Evolutionary conservation across 2,888 invertebrate species (phyloP).

Genomic region (Tanaodytes sp.): DNA sequence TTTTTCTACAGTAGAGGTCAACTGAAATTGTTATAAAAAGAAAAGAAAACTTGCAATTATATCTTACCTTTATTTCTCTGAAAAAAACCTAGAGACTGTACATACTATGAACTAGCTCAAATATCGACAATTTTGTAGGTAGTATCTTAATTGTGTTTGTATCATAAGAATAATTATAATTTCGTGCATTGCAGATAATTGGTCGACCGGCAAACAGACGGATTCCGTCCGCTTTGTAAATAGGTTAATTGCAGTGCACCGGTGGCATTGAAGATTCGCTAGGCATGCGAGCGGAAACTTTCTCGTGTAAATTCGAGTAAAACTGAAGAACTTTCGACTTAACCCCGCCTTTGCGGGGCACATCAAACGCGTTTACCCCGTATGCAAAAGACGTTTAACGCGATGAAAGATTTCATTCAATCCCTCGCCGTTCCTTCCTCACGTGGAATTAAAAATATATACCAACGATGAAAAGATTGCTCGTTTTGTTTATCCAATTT

Average conservation of each 20-base stretch:
- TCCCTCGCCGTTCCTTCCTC: too few relatives aligned
- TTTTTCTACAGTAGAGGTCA: too few relatives aligned
- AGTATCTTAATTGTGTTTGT: not conserved
- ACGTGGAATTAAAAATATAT: too few relatives aligned
- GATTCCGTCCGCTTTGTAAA: conserved; percentile 43
- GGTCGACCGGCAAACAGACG: conserved; percentile 26
- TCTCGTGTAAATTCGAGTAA: conserved; percentile 40
- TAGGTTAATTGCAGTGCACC: conserved; percentile 56
- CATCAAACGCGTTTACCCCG: conserved; percentile 20
- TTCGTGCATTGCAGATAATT: conserved; percentile 30
- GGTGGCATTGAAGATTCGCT: conserved; percentile 29
- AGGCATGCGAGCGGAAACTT: conserved; percentile 45
- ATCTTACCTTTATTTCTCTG: too few relatives aligned
- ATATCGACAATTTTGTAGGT: too few relatives aligned
- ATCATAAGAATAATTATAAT: conserved; percentile 25
- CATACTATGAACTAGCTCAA: too few relatives aligned
- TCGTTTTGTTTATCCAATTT: too few relatives aligned
- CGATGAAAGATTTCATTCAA: conserved; percentile 32
- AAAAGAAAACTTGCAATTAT: too few relatives aligned
- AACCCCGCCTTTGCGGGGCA: conserved; percentile 30
- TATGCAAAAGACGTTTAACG: conserved; percentile 40
- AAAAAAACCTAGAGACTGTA: too few relatives aligned
- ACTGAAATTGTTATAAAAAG: too few relatives aligned
- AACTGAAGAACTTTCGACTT: conserved; percentile 52
- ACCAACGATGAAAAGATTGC: too few relatives aligned